Conservation (phyloP, 2,888 invertebrate species). For the Hypolimnas misippus region DNA sequence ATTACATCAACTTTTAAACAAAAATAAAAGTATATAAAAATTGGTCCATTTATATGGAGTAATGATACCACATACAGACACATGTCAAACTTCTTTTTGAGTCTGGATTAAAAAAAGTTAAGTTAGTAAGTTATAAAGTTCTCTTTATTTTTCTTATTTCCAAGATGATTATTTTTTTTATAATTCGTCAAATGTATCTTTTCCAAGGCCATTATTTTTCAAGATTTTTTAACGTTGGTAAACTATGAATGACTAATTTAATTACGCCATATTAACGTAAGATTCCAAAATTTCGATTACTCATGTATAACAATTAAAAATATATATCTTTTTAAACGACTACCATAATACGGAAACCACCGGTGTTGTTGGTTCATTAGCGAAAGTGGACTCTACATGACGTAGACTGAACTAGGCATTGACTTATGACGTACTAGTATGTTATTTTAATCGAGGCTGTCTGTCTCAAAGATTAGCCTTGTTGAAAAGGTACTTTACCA, state of each 20-base stretch:
- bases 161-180: neutral
- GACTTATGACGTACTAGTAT: conserved; percentile 18
- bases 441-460: conserved; percentile 2
- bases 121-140: too few relatives aligned
- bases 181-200: neutral
- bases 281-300: conserved; percentile 14
- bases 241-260: neutral
- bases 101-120: too few relatives aligned
- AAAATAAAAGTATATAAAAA: too few relatives aligned
- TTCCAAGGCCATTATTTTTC: neutral
- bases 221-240: neutral
- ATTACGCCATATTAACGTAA: neutral
- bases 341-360: conserved; percentile 1
- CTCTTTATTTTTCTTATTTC: too few relatives aligned
- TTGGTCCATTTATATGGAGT: too few relatives aligned
- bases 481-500: conserved; percentile 5
- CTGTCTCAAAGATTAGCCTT: neutral
- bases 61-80: too few relatives aligned
- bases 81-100: too few relatives aligned
- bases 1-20: too few relatives aligned
- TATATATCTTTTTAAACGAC: neutral
- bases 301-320: neutral
- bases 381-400: conserved; percentile 52
- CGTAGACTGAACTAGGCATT: conserved; percentile 29
- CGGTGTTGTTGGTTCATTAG: conserved; percentile 51